Evolutionary conservation across 64 coral and sea anemone species (phyloP), one percentile per base, ranked within the genome.

Genomic region (Platygyra sinensis): DNA sequence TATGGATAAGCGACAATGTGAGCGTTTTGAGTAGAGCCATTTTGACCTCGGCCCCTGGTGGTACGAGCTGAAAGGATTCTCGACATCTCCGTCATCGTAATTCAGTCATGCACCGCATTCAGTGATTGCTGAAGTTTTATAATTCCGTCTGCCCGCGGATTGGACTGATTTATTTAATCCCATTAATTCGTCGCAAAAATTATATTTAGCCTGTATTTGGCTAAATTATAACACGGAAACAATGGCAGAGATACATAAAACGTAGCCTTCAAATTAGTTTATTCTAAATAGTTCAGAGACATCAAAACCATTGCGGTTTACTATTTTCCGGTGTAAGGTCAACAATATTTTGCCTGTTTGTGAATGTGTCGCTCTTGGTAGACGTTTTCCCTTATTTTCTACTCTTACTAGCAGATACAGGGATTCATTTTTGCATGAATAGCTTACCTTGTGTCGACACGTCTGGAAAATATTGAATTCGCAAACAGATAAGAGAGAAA

Each of bases 151-250:
- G 11, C 14, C 49, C 51, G 15, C 46, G 49, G 49, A 60, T 27
- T 17, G 14, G 2, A 62, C 55, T 8, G 52, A 32, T 17, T 61
- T 80, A 80, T 61, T 80, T 79, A 79, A 79, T 46, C n/a, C 78
- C 50, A 31, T 80, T 61, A 31, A 59, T 29, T 61, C 78, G 1
- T 25, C 78, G 25, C 78, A 80, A 32, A 80, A 61, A 61, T 80
- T 61, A 61, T 57, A 62, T 62, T 62, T 62, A 80, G 5, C 25
- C 28, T 62, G 78, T 33, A 62, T 80, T 80, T 61, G 30, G 78
- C 78, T 60, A 32, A 61, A 80, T 80, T 61, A 80, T 80, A 22
- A 61, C 28, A 29, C 51, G 16, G 1, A 15, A 62, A 80, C 78
- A 80, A 61, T 30, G 27, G 28, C 30, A 14, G 15, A 61, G 78